phyloP scores from a whole-genome alignment of 2,113 vertebrate species.

The Urocolius indicus region DNA sequence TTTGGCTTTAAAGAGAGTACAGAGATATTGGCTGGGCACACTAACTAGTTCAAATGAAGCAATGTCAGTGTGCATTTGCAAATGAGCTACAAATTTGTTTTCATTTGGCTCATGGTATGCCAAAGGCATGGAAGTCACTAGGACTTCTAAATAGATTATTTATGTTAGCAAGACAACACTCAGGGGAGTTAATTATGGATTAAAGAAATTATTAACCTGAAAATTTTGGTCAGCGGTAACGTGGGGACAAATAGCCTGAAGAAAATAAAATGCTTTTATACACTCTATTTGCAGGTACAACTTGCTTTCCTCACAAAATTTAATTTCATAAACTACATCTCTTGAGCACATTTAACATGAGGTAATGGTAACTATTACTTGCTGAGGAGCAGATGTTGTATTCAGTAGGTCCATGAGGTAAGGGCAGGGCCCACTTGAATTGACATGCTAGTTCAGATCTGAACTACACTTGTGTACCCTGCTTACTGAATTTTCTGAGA shows the following conservation, averaged over 20 bases:
- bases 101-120: not conserved
- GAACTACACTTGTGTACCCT: not conserved
- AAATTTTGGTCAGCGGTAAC: not conserved
- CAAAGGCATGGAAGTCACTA: not conserved
- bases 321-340: not conserved
- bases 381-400: not conserved
- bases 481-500: not conserved
- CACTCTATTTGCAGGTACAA: not conserved
- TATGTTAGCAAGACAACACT: not conserved
- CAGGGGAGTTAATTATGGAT: not conserved
- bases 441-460: not conserved
- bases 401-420: rapidly evolving
- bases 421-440: not conserved
- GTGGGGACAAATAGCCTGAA: not conserved
- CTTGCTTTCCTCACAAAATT: not conserved
- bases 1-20: not conserved
- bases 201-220: not conserved
- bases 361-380: not conserved
- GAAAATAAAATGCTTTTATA: not conserved
- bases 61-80: not conserved
- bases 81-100: not conserved
- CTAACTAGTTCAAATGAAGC: not conserved
- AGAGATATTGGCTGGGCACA: not conserved
- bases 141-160: not conserved
- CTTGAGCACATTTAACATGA: not conserved